Percentiles rank a stretch among this genome's conserved stretches.
phyloP scores from a whole-genome alignment of 2,888 invertebrate species.

The Amblyjoppa proteus region DNA sequence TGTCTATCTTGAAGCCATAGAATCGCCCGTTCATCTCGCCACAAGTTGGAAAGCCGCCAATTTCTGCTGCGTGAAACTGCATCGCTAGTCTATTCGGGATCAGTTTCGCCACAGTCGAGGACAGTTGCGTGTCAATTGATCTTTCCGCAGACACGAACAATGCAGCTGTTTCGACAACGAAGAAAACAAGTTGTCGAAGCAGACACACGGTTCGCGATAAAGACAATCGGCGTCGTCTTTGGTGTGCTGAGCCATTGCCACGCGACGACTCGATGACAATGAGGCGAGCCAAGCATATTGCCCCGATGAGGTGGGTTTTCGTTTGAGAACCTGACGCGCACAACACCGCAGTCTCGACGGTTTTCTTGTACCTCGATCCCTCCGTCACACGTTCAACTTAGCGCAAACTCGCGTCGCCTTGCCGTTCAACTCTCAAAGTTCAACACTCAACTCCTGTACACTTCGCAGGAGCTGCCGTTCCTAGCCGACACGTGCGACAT shows the following conservation, averaged over 20 bases:
- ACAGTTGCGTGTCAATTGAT: background rate
- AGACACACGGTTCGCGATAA: background rate
- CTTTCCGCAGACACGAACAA: background rate
- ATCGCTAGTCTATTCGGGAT: background rate
- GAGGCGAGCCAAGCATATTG: background rate
- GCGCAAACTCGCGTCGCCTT: conserved; percentile 10
- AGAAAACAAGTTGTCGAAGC: background rate
- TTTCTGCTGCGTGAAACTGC: background rate
- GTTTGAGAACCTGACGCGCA: conserved; percentile 9
- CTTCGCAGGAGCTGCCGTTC: conserved; percentile 2
- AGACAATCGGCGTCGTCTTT: background rate
- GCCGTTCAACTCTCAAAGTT: conserved; percentile 10
- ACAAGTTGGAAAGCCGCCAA: background rate
- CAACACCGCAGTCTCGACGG: conserved; percentile 3
- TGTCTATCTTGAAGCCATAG: background rate
- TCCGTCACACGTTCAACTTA: conserved; percentile 14
- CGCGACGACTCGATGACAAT: conserved; percentile 9
- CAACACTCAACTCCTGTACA: conserved; percentile 4
- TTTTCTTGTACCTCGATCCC: background rate
- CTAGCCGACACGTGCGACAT: conserved; percentile 10
- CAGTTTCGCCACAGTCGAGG: background rate
- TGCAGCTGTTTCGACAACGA: background rate
- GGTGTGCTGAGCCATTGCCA: background rate
- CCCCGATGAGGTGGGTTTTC: background rate
- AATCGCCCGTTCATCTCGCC: background rate